phyloP scores from a whole-genome alignment of 2,888 invertebrate species.

The Drosophila quinaria region DNA sequence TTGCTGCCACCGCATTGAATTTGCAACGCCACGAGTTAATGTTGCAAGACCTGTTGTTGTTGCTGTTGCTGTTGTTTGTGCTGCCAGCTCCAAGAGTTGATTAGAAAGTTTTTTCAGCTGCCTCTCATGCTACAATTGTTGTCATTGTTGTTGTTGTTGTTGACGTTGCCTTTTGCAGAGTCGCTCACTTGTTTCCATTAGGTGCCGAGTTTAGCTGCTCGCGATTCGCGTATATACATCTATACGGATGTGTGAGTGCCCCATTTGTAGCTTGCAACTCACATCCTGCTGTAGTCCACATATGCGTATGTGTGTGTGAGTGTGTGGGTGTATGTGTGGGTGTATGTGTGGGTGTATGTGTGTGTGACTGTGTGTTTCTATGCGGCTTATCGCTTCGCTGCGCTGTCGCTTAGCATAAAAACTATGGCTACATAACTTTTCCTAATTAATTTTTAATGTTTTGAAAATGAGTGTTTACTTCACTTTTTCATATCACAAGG shows the following conservation, averaged over 20 bases:
- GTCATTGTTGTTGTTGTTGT: conserved; percentile 26
- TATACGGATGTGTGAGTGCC: conserved; percentile 21
- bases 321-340: conserved; percentile 12
- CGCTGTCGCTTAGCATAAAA: conserved; percentile 69
- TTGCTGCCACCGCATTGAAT: conserved; percentile 54
- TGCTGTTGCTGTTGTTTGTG: conserved; percentile 33
- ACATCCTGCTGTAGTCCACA: conserved; percentile 1
- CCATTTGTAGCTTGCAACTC: conserved; percentile 22
- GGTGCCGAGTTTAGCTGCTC: conserved; percentile 51
- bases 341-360: conserved; percentile 10
- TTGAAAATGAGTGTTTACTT: conserved; percentile 61
- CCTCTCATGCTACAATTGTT: conserved; percentile 16
- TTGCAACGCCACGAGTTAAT: conserved; percentile 55
- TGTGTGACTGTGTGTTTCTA: conserved; percentile 22
- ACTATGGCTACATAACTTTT: conserved; percentile 68
- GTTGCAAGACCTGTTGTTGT: conserved; percentile 15
- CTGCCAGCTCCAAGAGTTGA: conserved; percentile 70
- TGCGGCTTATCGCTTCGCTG: conserved; percentile 67
- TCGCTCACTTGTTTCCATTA: conserved; percentile 58
- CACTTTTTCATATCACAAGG: conserved; percentile 23
- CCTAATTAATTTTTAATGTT: conserved; percentile 78
- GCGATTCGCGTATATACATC: conserved; percentile 45
- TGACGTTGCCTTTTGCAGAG: conserved; percentile 36
- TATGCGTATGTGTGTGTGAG: neutral
- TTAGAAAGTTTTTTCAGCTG: conserved; percentile 72